Percentiles rank a stretch among this genome's conserved stretches.
phyloP scores from a whole-genome alignment of 2,113 vertebrate species.

The Oryzias woworae region DNA sequence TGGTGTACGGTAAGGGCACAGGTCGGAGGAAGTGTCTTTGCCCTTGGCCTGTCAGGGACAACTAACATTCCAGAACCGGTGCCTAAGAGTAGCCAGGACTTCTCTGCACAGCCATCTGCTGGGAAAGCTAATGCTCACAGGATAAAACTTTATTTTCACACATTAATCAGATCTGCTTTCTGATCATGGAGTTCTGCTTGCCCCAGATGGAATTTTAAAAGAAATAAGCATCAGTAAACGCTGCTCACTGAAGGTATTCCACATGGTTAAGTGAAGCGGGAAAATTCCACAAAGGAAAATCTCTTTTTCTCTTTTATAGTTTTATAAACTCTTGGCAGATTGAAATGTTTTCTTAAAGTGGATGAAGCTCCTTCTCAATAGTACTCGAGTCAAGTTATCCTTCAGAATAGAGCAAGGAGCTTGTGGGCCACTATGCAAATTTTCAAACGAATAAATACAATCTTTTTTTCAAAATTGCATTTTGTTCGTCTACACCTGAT shows the following conservation, averaged over 20 bases:
- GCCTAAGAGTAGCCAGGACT: slow-evolving; percentile 49
- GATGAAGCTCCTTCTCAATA: slow-evolving; percentile 15
- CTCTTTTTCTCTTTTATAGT: no score
- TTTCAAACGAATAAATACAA: no score
- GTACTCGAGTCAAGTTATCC: slow-evolving; percentile 6
- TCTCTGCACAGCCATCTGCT: slow-evolving; percentile 36
- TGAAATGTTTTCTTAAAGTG: slow-evolving; percentile 19
- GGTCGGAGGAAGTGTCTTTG: slow-evolving; percentile 33
- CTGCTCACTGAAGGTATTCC: background rate
- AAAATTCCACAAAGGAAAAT: no score
- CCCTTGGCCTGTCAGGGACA: slow-evolving; percentile 57
- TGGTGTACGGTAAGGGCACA: slow-evolving; percentile 22
- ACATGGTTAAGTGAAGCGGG: no score
- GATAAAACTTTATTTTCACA: slow-evolving; percentile 57
- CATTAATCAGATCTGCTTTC: slow-evolving; percentile 58
- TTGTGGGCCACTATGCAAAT: no score
- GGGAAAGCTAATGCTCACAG: slow-evolving; percentile 51
- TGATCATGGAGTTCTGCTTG: slow-evolving; percentile 36
- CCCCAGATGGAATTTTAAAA: slow-evolving; percentile 51
- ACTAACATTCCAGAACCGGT: slow-evolving; percentile 56
- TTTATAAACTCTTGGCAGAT: slow-evolving; percentile 19
- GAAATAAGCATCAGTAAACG: slow-evolving; percentile 24
- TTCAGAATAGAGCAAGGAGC: no score
- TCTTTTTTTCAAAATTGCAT: no score
- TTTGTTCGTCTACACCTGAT: no score